phyloP scores from a whole-genome alignment of 2,797 vertebrate species.

The Catamblyrhynchus diadema region DNA sequence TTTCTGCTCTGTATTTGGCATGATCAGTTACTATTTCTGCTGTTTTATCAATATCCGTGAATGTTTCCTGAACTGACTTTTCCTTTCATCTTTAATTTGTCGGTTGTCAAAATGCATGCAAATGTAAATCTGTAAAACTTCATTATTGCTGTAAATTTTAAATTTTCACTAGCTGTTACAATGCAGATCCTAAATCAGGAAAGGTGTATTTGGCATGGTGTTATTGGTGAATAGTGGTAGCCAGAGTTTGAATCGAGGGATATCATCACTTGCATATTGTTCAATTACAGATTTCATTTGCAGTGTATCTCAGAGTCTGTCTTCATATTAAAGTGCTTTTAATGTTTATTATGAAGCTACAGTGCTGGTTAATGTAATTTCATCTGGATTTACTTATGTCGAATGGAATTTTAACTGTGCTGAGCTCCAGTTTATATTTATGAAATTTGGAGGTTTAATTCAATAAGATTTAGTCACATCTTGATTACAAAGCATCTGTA shows the following conservation, averaged over 20 bases:
- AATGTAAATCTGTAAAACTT: not conserved
- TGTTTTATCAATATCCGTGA: not conserved
- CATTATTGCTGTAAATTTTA: not conserved
- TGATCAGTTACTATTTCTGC: slow-evolving; percentile 20
- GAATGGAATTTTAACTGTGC: not conserved
- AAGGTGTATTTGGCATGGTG: not conserved
- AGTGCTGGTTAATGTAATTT: slow-evolving; percentile 1
- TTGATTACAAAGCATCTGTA: not conserved
- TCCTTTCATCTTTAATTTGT: slow-evolving; percentile 23
- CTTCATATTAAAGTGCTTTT: not conserved
- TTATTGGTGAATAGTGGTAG: not conserved
- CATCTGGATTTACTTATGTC: not conserved
- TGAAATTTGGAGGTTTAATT: not conserved
- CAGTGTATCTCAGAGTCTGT: not conserved
- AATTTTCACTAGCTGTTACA: not conserved
- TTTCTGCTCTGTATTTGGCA: slow-evolving; percentile 5
- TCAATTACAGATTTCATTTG: slow-evolving; percentile 12
- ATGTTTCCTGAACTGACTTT: slow-evolving; percentile 3
- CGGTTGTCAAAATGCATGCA: not conserved
- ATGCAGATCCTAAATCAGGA: not conserved
- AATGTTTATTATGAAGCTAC: not conserved
- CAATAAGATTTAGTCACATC: not conserved
- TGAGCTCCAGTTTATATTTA: not conserved
- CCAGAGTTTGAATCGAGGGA: not conserved
- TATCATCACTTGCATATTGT: not conserved